Evolutionary conservation across 2,797 vertebrate species (phyloP).

Genomic region (Staurois parvus): DNA sequence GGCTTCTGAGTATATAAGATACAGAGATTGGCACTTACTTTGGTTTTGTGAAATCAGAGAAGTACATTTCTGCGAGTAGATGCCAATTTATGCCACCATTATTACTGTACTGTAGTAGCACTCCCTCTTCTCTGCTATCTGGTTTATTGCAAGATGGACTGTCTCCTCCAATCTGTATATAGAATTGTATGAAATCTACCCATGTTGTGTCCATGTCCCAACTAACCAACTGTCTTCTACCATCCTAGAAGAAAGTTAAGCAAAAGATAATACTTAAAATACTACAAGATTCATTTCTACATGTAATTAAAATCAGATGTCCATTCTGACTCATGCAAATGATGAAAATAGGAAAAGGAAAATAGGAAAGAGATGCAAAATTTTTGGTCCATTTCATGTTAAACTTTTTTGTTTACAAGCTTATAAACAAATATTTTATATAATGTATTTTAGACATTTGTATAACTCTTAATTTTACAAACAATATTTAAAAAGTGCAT

Average conservation of each 20-base stretch:
- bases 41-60: conserved; percentile 97
- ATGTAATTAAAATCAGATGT: no score
- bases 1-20: not conserved
- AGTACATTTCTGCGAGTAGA: conserved; percentile 98
- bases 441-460: no score
- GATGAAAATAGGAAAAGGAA: no score
- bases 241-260: conserved; percentile 78
- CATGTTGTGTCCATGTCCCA: conserved; percentile 96
- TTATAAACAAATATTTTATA: no score
- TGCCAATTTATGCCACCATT: conserved; percentile 96
- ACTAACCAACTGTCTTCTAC: conserved; percentile 92
- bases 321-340: no score
- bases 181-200: conserved; percentile 99
- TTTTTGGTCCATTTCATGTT: no score
- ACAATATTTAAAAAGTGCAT: no score
- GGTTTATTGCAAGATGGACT: conserved; percentile 90
- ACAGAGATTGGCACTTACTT: conserved; percentile 74
- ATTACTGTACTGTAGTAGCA: conserved; percentile 95
- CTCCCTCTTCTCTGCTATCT: conserved; percentile 94
- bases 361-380: no score
- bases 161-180: conserved; percentile 95
- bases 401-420: no score
- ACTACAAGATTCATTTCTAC: no score
- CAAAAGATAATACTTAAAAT: not conserved
- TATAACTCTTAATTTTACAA: no score